Percentiles rank a stretch among this genome's conserved stretches.
Conservation (phyloP, 2,797 vertebrate genomes). For the Pterois miles region DNA sequence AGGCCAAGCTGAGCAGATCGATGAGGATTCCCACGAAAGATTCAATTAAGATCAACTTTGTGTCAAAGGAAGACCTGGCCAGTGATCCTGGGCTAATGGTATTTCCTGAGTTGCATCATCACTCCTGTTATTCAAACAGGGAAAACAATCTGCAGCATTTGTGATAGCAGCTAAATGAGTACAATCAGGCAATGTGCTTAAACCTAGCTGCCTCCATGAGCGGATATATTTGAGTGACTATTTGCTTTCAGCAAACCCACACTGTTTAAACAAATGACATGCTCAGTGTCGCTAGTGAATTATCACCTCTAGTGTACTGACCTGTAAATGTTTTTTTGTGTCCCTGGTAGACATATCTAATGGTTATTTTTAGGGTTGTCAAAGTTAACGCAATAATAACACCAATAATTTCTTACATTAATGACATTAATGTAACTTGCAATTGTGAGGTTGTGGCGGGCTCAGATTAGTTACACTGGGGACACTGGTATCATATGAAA, state of each 20-base stretch:
- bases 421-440: too few relatives aligned
- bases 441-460: too few relatives aligned
- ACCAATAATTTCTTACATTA: too few relatives aligned
- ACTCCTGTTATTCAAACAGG: not conserved
- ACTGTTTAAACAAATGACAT: not conserved
- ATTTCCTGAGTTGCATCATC: not conserved
- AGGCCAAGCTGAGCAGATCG: conserved; percentile 75
- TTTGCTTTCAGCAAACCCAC: not conserved
- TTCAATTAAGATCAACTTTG: conserved; percentile 63
- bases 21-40: conserved; percentile 71
- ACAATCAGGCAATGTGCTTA: too few relatives aligned
- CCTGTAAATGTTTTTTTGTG: not conserved
- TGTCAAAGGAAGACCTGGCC: conserved; percentile 29
- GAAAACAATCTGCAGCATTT: not conserved
- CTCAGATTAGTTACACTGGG: too few relatives aligned
- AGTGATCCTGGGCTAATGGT: conserved; percentile 51
- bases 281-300: not conserved
- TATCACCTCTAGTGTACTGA: not conserved
- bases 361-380: too few relatives aligned
- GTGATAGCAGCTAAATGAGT: not conserved
- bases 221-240: not conserved
- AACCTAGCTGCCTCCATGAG: not conserved
- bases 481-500: too few relatives aligned
- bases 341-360: not conserved
- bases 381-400: too few relatives aligned